These are phyloP conservation scores for Gymnothorax javanicus DNA, from an alignment of 2,797 vertebrate species.

Conservation along the genomic window DNA sequence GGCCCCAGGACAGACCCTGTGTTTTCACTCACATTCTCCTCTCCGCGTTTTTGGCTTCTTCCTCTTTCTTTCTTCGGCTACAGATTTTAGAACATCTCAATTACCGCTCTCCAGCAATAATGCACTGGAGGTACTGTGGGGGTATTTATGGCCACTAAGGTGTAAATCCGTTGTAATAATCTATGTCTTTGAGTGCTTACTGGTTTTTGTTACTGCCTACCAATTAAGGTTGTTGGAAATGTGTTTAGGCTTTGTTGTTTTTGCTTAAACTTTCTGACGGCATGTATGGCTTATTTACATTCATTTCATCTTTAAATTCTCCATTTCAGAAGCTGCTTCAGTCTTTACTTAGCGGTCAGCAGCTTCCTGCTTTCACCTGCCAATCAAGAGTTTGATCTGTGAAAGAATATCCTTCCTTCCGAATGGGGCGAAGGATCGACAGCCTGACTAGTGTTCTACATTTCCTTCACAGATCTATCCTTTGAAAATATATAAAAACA, in stretches of 20 bases:
- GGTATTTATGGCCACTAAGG: background rate
- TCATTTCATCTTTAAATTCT: background rate
- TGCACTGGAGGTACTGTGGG: background rate
- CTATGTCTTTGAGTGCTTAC: background rate
- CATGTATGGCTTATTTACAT: background rate
- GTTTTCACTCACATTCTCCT: constrained; percentile 44
- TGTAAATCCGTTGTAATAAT: background rate
- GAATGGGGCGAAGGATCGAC: background rate
- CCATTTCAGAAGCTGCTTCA: background rate
- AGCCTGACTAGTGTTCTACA: background rate
- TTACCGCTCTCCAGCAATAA: constrained; percentile 14
- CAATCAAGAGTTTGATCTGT: background rate
- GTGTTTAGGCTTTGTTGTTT: background rate
- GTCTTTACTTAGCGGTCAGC: too few species aligned
- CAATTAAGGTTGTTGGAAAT: background rate
- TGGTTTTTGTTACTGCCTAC: background rate
- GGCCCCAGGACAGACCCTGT: constrained; percentile 56
- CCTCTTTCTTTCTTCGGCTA: background rate
- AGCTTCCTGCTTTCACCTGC: background rate
- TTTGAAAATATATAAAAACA: background rate
- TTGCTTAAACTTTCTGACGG: background rate
- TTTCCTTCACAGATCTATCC: background rate
- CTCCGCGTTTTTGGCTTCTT: background rate
- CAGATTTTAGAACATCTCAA: background rate
- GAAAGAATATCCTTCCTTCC: background rate